phyloP scores from a whole-genome alignment of 2,888 invertebrate species.

The Dicycla oo region DNA sequence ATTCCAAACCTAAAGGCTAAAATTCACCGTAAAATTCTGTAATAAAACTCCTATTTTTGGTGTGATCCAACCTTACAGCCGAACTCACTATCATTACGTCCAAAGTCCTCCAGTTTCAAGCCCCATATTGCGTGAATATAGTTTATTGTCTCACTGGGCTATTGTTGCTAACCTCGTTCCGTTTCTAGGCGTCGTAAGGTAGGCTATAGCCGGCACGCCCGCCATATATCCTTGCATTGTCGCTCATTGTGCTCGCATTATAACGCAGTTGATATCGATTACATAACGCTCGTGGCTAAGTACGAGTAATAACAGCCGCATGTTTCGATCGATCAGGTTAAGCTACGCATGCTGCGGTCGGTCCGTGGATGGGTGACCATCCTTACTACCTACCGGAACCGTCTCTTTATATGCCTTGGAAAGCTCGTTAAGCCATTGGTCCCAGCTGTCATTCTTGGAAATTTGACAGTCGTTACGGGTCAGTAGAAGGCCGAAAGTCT shows the following conservation, averaged over 20 bases:
- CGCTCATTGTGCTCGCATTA: conserved; percentile 35
- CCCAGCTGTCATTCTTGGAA: too few relatives aligned
- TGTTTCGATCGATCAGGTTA: too few relatives aligned
- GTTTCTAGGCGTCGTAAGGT: conserved; percentile 54
- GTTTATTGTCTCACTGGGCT: conserved; percentile 49
- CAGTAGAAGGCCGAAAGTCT: too few relatives aligned
- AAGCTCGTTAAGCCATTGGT: too few relatives aligned
- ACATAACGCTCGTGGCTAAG: too few relatives aligned
- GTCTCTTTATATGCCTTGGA: too few relatives aligned
- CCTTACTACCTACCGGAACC: too few relatives aligned
- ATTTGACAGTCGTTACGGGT: too few relatives aligned
- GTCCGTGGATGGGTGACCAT: too few relatives aligned
- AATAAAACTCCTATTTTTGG: neutral
- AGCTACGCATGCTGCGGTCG: too few relatives aligned
- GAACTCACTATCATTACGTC: neutral
- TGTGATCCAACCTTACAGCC: neutral
- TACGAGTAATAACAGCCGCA: too few relatives aligned
- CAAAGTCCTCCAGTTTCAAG: neutral
- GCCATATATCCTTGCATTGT: conserved; percentile 53
- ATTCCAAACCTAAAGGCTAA: neutral
- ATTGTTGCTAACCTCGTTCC: conserved; percentile 55
- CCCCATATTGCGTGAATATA: conserved; percentile 36
- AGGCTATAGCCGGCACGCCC: conserved; percentile 59
- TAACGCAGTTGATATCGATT: conserved; percentile 35
- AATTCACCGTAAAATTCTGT: neutral